Conservation (phyloP, 2,888 invertebrate species). For the Suillia variegata region DNA sequence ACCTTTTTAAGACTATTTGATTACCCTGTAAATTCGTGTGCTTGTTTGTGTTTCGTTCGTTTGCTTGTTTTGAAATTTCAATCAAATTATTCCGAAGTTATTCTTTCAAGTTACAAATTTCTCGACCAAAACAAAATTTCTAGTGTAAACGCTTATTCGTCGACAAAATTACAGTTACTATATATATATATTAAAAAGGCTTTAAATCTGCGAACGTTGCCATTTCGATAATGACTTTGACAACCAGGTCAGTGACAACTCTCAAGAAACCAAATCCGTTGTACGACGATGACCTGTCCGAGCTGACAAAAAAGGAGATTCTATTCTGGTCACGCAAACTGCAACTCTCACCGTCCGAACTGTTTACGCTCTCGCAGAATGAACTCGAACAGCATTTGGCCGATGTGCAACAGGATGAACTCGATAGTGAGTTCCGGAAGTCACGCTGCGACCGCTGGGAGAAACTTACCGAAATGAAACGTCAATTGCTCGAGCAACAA, state of each 20-base stretch:
- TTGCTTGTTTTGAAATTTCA: constrained; percentile 19
- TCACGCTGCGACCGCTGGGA: constrained; percentile 33
- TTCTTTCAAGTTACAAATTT: neutral
- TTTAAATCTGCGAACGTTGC: no score
- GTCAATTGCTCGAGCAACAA: constrained; percentile 35
- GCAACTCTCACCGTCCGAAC: constrained; percentile 34
- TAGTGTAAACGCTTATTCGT: neutral
- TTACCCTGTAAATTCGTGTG: no score
- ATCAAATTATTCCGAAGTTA: constrained; percentile 5
- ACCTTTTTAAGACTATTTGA: no score
- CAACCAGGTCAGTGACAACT: no score
- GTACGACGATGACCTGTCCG: constrained; percentile 30
- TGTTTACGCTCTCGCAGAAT: constrained; percentile 28
- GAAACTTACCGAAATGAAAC: constrained; percentile 31
- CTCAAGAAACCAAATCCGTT: no score
- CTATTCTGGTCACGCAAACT: constrained; percentile 38
- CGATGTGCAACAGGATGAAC: constrained; percentile 13
- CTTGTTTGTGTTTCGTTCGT: no score
- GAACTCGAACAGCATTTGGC: constrained; percentile 23
- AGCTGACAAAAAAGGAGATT: constrained; percentile 31
- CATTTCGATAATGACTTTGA: no score
- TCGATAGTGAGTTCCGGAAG: neutral
- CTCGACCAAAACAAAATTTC: constrained; percentile 11
- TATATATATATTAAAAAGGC: no score
- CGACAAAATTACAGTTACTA: neutral